Conservation (phyloP, 2,888 invertebrate species). For the Cyclophora punctaria region DNA sequence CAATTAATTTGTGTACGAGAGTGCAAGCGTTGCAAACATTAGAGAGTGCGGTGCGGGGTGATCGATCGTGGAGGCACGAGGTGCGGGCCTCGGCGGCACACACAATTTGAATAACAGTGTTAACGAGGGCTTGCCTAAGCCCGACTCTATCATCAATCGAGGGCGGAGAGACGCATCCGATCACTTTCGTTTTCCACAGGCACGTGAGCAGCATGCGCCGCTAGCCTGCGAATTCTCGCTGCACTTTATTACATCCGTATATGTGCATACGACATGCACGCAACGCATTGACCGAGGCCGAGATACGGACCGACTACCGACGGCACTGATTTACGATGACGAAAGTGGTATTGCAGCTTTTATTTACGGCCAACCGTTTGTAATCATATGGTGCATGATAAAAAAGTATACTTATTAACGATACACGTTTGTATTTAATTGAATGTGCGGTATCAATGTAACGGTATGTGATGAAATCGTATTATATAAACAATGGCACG, state of each 20-base stretch:
- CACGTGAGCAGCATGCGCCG: conserved; percentile 67
- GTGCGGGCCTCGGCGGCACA: conserved; percentile 17
- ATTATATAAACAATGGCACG: conserved; percentile 17
- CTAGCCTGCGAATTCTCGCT: conserved; percentile 65
- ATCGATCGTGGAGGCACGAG: conserved; percentile 38
- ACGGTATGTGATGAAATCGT: conserved; percentile 7
- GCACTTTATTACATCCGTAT: conserved; percentile 71
- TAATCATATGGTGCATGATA: conserved; percentile 19
- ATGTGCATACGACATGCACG: conserved; percentile 70
- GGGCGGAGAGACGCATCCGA: conserved; percentile 65
- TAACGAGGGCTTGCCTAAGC: conserved; percentile 62
- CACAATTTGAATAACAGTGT: conserved; percentile 64
- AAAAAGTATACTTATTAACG: neutral
- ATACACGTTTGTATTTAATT: neutral
- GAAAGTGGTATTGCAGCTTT: conserved; percentile 74
- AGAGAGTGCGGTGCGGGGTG: conserved; percentile 26
- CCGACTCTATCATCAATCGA: conserved; percentile 59
- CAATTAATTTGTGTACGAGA: conserved; percentile 38
- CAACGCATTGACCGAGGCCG: conserved; percentile 73
- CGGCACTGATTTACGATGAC: conserved; percentile 71
- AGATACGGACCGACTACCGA: conserved; percentile 63
- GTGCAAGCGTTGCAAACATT: conserved; percentile 39
- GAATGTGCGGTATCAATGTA: conserved; percentile 2
- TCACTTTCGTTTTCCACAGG: conserved; percentile 68
- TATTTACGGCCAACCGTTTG: conserved; percentile 63